Base-by-base conservation (phyloP, 1,140 invertebrate species). In the Streblospio benedicti region DNA sequence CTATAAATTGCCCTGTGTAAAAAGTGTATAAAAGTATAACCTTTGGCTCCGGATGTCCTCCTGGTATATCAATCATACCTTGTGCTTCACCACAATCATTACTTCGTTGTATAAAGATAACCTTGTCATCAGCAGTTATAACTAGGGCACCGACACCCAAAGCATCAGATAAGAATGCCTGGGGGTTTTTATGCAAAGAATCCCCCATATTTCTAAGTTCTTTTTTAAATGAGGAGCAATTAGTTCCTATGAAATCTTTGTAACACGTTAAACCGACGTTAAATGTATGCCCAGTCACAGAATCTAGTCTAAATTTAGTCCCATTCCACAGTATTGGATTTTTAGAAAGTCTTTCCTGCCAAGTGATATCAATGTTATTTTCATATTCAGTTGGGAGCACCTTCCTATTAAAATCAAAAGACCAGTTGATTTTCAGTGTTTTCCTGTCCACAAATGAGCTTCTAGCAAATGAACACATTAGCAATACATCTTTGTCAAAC, bases 1-100 rank as follows among this genome's bases (percentile, higher is more conserved):
- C n/a, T n/a, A n/a, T n/a, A n/a, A n/a, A n/a, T n/a, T n/a, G n/a
- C n/a, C n/a, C n/a, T n/a, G n/a, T n/a, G n/a, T n/a, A n/a, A n/a
- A n/a, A n/a, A n/a, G n/a, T n/a, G n/a, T n/a, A n/a, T n/a, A n/a
- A n/a, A n/a, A n/a, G n/a, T n/a, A n/a, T n/a, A n/a, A 52, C 76
- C 63, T 74, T 66, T 25, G 79, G 79, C 66, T 81, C 79, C 27
- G 79, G 69, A 69, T 81, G 79, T 9, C 79, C 79, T 4, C 79
- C 79, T 6, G 79, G 78, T 30, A 74, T 63, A 66, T 80, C 79
- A 64, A 76, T 72, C 28, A 72, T 30, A 4, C 67, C 71, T 12
- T 69, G 66, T n/a, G 74, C 75, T 64, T 81, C 79, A 25, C 68
- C 76, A 65, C 72, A 76, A 62, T 71, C 64, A 33, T 62, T 43